Percentiles rank a stretch among this genome's conserved stretches.
These are phyloP conservation scores for Eptesicus fuscus DNA, from an alignment of 2,113 vertebrate species.

Conservation along the genomic window DNA sequence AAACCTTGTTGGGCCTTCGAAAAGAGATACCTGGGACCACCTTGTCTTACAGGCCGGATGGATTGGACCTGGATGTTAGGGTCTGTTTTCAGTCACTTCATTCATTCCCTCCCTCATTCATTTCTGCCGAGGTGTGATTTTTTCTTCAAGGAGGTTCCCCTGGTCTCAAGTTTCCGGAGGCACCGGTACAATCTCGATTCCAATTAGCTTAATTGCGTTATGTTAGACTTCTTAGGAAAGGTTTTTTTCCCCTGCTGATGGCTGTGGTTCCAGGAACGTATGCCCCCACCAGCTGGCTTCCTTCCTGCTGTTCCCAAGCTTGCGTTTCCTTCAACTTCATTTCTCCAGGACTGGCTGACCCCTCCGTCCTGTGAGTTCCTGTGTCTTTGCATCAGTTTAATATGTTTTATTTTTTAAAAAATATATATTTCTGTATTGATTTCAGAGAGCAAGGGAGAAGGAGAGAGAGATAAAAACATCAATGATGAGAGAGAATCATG, in stretches of 20 bases:
- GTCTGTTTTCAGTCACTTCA: constrained; percentile 7
- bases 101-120: constrained; percentile 64
- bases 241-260: constrained; percentile 57
- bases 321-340: not conserved
- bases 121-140: constrained; percentile 53
- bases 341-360: not conserved
- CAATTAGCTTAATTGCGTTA: constrained; percentile 75
- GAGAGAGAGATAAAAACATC: no score
- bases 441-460: no score
- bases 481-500: no score
- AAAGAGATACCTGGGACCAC: not conserved
- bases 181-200: constrained; percentile 67
- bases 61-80: not conserved
- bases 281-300: constrained; percentile 10
- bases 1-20: not conserved
- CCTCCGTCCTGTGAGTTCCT: not conserved
- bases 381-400: not conserved
- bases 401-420: no score
- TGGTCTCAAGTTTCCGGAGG: constrained; percentile 73
- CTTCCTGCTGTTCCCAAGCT: constrained; percentile 26
- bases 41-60: not conserved
- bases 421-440: no score
- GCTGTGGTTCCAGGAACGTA: constrained; percentile 66
- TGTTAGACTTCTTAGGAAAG: constrained; percentile 74
- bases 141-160: constrained; percentile 64